A percentile compares a stretch with the other conserved stretches of the same genome.
These are phyloP conservation scores for Cepaea nemoralis DNA, from an alignment of 1,140 invertebrate species.

Conservation along the genomic window DNA sequence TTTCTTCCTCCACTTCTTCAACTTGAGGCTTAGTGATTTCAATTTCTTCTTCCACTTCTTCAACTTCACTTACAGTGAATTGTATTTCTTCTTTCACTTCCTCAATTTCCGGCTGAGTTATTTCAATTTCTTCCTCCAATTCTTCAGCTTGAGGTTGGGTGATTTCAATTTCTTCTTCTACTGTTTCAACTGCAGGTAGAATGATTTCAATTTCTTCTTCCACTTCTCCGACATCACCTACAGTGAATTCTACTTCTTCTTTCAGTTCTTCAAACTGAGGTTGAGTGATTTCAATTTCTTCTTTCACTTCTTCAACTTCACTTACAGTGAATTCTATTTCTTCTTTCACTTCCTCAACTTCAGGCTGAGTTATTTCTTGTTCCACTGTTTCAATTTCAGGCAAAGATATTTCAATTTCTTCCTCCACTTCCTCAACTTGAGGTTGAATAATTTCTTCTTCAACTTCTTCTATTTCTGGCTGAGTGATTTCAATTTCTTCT, in stretches of 20 bases:
- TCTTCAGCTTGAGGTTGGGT: slow-evolving; percentile 26
- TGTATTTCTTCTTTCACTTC: slow-evolving; percentile 9
- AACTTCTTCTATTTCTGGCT: slow-evolving; percentile 35
- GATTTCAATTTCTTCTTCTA: slow-evolving; percentile 38
- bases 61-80: background rate
- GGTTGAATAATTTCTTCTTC: background rate
- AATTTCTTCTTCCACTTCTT: slow-evolving; percentile 26
- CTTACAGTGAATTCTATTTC: background rate
- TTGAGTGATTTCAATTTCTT: slow-evolving; percentile 28
- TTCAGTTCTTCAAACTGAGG: slow-evolving; percentile 40
- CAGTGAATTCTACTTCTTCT: slow-evolving; percentile 25
- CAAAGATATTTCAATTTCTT: background rate
- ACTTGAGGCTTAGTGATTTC: background rate
- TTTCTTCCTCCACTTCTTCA: slow-evolving; percentile 31
- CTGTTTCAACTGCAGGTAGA: slow-evolving; percentile 14
- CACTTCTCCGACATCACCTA: slow-evolving; percentile 27
- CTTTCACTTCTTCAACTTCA: slow-evolving; percentile 34
- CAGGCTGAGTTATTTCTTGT: slow-evolving; percentile 42
- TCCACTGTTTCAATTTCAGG: background rate
- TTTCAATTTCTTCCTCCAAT: background rate
- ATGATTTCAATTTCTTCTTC: slow-evolving; percentile 24
- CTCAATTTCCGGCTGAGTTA: background rate
- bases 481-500: slow-evolving; percentile 24
- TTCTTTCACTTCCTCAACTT: slow-evolving; percentile 20
- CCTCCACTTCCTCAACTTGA: slow-evolving; percentile 12